Percentiles rank a stretch among this genome's conserved stretches.
Evolutionary conservation across 2,113 vertebrate genomes (phyloP).

Genomic region (Lagopus muta): DNA sequence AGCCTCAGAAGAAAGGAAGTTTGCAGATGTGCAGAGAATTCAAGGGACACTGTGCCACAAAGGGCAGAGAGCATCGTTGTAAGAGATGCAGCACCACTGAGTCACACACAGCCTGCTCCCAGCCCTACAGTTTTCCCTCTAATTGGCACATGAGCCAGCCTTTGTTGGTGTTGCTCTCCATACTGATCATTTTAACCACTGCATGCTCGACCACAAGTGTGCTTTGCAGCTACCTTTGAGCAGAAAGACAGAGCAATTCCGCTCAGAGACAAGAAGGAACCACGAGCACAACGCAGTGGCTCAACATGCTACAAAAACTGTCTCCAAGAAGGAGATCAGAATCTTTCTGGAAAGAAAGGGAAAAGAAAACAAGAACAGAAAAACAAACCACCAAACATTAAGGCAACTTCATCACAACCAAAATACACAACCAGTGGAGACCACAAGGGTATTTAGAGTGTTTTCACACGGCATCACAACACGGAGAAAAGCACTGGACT

Average conservation of each 20-base stretch:
- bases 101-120: neutral
- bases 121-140: neutral
- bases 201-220: neutral
- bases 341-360: neutral
- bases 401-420: neutral
- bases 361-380: neutral
- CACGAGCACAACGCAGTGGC: neutral
- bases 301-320: neutral
- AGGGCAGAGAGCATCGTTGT: neutral
- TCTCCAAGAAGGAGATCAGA: neutral
- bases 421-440: neutral
- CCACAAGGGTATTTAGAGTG: neutral
- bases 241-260: neutral
- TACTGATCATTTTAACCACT: constrained; percentile 13
- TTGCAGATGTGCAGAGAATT: neutral
- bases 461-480: neutral
- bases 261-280: neutral
- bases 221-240: neutral
- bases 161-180: neutral
- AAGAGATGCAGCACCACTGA: neutral
- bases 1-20: neutral
- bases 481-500: neutral
- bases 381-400: neutral
- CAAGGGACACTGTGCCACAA: neutral
- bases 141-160: neutral